Evolutionary conservation across 2,113 vertebrate genomes (phyloP).

Genomic region (Urocitellus parryii): DNA sequence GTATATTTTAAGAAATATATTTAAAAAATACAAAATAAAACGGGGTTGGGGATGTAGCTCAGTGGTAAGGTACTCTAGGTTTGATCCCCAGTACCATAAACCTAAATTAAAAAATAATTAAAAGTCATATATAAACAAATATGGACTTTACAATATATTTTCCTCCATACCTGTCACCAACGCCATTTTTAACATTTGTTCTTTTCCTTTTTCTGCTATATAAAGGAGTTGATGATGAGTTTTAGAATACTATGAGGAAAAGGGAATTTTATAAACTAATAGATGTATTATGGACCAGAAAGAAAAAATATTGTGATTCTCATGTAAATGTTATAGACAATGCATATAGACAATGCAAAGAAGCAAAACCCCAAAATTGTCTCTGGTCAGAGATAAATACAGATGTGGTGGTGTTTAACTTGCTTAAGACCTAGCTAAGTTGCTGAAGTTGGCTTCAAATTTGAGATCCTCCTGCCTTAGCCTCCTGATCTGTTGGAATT

Average conservation of each 20-base stretch:
- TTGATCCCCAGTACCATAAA: too few species aligned
- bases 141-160: not conserved
- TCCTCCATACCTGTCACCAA: not conserved
- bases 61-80: too few species aligned
- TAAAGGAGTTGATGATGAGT: not conserved
- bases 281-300: not conserved
- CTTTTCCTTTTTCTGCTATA: not conserved
- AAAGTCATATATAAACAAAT: not conserved
- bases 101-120: not conserved
- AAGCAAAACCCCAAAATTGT: slow-evolving; percentile 27
- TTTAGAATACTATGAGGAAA: not conserved
- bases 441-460: too few species aligned
- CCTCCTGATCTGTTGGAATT: too few species aligned
- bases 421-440: too few species aligned
- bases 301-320: not conserved
- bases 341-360: not conserved
- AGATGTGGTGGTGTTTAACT: not conserved
- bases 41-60: too few species aligned
- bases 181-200: not conserved
- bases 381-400: not conserved
- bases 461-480: too few species aligned
- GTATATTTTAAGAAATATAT: too few species aligned
- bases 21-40: too few species aligned
- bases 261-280: slow-evolving; percentile 21
- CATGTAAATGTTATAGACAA: not conserved